These are phyloP conservation scores for Microcebus jonahi DNA, from an alignment of 2,113 vertebrate genomes.

Conservation along the genomic window DNA sequence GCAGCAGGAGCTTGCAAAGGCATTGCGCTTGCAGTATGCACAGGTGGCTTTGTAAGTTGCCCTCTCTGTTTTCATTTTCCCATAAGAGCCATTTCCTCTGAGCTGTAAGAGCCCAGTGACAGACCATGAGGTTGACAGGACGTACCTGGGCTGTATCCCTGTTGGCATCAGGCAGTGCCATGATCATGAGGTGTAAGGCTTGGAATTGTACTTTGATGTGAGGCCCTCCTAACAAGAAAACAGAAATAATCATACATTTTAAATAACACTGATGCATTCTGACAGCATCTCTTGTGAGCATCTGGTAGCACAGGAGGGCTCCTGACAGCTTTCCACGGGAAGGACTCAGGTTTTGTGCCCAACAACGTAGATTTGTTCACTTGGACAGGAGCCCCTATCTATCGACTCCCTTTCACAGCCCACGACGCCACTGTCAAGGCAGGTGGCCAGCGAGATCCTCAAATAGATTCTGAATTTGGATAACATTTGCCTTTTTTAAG, in stretches of 20 bases:
- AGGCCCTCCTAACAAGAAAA: constrained; percentile 89
- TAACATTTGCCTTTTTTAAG: not conserved
- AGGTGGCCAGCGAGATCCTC: not conserved
- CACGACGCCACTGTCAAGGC: not conserved
- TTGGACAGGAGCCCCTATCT: not conserved
- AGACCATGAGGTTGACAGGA: not conserved
- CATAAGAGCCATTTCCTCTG: not conserved
- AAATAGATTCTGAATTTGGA: not conserved
- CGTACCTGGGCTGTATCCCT: constrained; percentile 94
- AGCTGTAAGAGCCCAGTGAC: not conserved
- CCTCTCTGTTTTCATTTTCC: not conserved
- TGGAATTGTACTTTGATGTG: constrained; percentile 93
- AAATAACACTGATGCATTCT: not conserved
- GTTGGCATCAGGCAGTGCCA: constrained; percentile 95
- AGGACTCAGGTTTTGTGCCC: not conserved
- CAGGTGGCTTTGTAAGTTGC: not conserved
- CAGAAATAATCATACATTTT: constrained; percentile 37
- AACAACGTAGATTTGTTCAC: not conserved
- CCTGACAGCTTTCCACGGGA: not conserved
- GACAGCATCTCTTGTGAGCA: not conserved
- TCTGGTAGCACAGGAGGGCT: not conserved
- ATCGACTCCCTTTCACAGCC: not conserved
- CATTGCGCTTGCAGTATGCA: not conserved
- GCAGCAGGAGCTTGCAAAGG: not conserved
- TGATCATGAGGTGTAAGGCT: constrained; percentile 94